Evolutionary conservation across 2,888 invertebrate species (phyloP).

Genomic region (Sthenelais limicola): DNA sequence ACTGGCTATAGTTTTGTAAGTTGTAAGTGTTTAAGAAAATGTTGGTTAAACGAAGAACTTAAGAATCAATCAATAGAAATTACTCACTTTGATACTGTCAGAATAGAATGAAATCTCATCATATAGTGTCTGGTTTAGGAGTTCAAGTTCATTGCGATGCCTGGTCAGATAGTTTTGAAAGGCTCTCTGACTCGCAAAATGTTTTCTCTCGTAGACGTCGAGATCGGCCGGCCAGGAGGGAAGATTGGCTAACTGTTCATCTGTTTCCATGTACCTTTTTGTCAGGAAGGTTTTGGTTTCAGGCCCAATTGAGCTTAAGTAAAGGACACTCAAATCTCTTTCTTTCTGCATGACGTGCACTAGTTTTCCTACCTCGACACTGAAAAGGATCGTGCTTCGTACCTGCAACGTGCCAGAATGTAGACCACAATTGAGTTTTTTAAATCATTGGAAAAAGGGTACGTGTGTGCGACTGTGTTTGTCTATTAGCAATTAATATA

Average conservation of each 20-base stretch:
- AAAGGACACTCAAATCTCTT: slow-evolving; percentile 62
- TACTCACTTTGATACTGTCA: slow-evolving; percentile 22
- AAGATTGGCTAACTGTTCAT: slow-evolving; percentile 34
- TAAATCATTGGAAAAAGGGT: no score
- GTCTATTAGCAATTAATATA: slow-evolving; percentile 1
- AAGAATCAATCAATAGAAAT: no score
- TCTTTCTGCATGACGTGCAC: slow-evolving; percentile 58
- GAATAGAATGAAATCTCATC: slow-evolving; percentile 63
- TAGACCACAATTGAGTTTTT: neutral
- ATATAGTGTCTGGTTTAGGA: slow-evolving; percentile 55
- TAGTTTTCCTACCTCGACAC: slow-evolving; percentile 48
- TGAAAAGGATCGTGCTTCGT: slow-evolving; percentile 26
- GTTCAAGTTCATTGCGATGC: slow-evolving; percentile 35
- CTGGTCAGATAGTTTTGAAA: slow-evolving; percentile 35
- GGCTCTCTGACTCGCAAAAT: slow-evolving; percentile 28
- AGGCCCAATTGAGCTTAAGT: slow-evolving; percentile 59
- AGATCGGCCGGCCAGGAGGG: slow-evolving; percentile 32
- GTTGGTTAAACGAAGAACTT: no score
- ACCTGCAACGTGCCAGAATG: slow-evolving; percentile 5
- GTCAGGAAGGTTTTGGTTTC: slow-evolving; percentile 59
- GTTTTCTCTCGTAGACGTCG: slow-evolving; percentile 13
- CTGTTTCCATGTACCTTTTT: slow-evolving; percentile 30
- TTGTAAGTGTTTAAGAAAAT: no score
- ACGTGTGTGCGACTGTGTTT: no score
- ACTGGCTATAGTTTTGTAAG: no score